These are phyloP conservation scores for Parazoanthus darwini DNA, from an alignment of 92 coral and sea anemone species.

Conservation along the genomic window DNA sequence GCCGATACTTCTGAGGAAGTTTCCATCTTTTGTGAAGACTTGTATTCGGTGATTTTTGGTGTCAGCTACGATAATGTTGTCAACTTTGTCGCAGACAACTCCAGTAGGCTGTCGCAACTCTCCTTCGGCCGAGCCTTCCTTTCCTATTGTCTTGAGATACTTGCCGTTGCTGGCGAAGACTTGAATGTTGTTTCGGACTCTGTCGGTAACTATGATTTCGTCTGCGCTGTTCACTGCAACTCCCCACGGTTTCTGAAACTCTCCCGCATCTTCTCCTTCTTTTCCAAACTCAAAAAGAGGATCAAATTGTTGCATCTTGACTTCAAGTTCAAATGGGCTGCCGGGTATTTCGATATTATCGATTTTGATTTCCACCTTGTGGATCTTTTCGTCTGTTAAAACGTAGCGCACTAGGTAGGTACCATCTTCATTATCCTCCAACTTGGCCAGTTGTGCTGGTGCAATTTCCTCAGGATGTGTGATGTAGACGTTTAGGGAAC, in stretches of 20 bases:
- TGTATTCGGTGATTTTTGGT: constrained; percentile 38
- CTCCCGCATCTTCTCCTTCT: constrained; percentile 27
- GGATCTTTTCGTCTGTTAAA: not conserved
- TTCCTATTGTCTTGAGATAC: constrained; percentile 37
- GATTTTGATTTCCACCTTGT: constrained; percentile 26
- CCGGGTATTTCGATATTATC: constrained; percentile 20
- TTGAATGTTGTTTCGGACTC: constrained; percentile 40
- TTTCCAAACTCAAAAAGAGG: constrained; percentile 32
- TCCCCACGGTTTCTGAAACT: constrained; percentile 47
- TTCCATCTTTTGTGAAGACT: constrained; percentile 26
- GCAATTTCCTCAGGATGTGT: not conserved
- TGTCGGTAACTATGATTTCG: constrained; percentile 34
- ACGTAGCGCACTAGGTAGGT: constrained; percentile 7
- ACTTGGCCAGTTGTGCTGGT: constrained; percentile 8
- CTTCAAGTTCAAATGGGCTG: constrained; percentile 31
- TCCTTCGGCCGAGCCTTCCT: constrained; percentile 35
- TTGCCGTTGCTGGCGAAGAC: constrained; percentile 20
- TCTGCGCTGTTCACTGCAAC: constrained; percentile 29
- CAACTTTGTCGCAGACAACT: constrained; percentile 33
- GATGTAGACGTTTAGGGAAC: constrained; percentile 18
- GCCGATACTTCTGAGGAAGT: constrained; percentile 11
- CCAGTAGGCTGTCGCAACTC: constrained; percentile 37
- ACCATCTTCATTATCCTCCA: constrained; percentile 33
- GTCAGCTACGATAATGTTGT: constrained; percentile 32
- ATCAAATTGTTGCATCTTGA: constrained; percentile 22